phyloP scores from a whole-genome alignment of 2,113 vertebrate genomes.

The Daphoenositta chrysoptera region DNA sequence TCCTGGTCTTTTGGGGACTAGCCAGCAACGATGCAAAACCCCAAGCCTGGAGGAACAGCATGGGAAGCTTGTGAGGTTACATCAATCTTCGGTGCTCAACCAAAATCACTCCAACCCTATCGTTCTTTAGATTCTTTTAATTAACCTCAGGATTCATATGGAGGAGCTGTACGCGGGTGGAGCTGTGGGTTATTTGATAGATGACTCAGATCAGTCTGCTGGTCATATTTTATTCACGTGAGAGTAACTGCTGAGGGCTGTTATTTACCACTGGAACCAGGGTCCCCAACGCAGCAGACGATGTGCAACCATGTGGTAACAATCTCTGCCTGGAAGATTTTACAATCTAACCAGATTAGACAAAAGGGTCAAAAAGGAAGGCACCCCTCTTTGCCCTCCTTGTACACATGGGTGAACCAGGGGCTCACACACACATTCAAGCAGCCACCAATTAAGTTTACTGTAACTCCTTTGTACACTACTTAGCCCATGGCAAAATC shows the following conservation, averaged over 20 bases:
- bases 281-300: not conserved
- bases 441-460: conserved; percentile 4
- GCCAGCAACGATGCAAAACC: not conserved
- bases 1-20: not conserved
- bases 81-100: not conserved
- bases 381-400: not conserved
- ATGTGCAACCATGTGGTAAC: not conserved
- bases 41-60: not conserved
- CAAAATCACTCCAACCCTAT: not conserved
- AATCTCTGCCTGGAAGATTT: not conserved
- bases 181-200: conserved; percentile 7
- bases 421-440: not conserved
- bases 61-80: not conserved
- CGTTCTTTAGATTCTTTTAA: conserved; percentile 17
- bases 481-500: not conserved
- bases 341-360: not conserved
- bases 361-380: not conserved
- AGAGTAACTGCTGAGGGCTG: not conserved
- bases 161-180: not conserved
- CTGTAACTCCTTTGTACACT: not conserved
- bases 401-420: not conserved
- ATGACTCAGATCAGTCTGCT: not conserved
- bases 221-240: not conserved
- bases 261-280: not conserved
- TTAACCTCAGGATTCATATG: conserved; percentile 32